These are phyloP conservation scores for Hesperophylax magnus DNA, from an alignment of 1,140 invertebrate genomes.

Conservation along the genomic window DNA sequence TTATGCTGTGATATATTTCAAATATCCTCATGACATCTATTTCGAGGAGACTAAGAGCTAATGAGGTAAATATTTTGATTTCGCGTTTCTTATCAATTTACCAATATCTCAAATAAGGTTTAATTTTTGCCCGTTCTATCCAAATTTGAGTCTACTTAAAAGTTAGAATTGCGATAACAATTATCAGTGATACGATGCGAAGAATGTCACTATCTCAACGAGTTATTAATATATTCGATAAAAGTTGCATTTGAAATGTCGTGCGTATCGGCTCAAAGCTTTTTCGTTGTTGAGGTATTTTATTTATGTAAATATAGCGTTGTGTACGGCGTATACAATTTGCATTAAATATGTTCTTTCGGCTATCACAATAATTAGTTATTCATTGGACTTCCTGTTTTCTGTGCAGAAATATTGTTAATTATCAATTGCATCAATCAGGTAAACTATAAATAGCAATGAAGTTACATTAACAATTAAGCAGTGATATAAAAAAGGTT, in stretches of 20 bases:
- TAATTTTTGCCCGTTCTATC: background rate
- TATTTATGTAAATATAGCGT: background rate
- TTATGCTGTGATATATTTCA: constrained; percentile 43
- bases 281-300: background rate
- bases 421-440: too few species aligned
- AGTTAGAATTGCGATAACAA: constrained; percentile 27
- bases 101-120: background rate
- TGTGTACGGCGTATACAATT: too few species aligned
- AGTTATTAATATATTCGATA: constrained; percentile 2
- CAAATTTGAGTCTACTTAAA: background rate
- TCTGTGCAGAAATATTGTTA: too few species aligned
- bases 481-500: too few species aligned
- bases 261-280: background rate
- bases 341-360: too few species aligned
- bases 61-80: constrained; percentile 35
- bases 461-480: too few species aligned
- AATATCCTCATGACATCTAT: constrained; percentile 43
- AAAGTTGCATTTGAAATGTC: background rate
- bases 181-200: constrained; percentile 23
- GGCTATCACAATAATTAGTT: too few species aligned
- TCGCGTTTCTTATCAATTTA: background rate
- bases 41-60: constrained; percentile 29
- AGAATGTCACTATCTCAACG: constrained; percentile 24
- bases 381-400: too few species aligned
- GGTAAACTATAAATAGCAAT: too few species aligned